Percentiles rank a stretch among this genome's conserved stretches.
Evolutionary conservation across 2,113 vertebrate species (phyloP).

Genomic region (Tetraodon nigroviridis): DNA sequence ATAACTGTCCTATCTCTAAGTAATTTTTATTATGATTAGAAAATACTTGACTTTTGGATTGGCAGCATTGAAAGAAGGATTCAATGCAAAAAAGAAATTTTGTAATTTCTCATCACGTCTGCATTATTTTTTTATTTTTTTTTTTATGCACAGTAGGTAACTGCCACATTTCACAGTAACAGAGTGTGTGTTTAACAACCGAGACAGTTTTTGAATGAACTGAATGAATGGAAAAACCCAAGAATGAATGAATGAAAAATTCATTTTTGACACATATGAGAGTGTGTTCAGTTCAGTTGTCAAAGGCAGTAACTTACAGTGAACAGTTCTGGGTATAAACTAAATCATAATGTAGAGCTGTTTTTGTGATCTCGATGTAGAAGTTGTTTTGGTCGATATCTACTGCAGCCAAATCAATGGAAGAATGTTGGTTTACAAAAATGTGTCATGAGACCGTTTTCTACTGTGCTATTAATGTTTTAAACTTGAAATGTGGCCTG

Average conservation of each 20-base stretch:
- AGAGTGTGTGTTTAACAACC: conserved; percentile 5
- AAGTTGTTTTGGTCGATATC: neutral
- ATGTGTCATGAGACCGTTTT: conserved; percentile 33
- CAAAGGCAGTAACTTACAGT: neutral
- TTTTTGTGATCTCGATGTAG: neutral
- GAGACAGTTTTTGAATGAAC: conserved; percentile 14
- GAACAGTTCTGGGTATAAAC: too few relatives aligned
- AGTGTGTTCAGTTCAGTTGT: neutral
- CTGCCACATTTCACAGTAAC: conserved; percentile 23
- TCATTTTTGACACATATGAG: neutral
- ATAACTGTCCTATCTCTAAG: too few relatives aligned
- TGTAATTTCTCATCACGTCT: conserved; percentile 40
- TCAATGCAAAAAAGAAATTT: conserved; percentile 25
- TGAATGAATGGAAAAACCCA: too few relatives aligned
- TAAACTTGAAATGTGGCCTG: conserved; percentile 38
- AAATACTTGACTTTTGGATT: neutral
- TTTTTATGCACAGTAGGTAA: conserved; percentile 47
- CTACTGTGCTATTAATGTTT: conserved; percentile 28
- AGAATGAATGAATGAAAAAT: too few relatives aligned
- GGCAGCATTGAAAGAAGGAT: conserved; percentile 22
- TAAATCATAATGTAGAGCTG: neutral
- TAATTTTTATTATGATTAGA: neutral
- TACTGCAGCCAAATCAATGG: conserved; percentile 3
- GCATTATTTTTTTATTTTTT: conserved; percentile 36
- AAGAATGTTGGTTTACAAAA: conserved; percentile 12